These are phyloP conservation scores for Emmelina monodactyla DNA, from an alignment of 2,888 invertebrate species.

Conservation along the genomic window DNA sequence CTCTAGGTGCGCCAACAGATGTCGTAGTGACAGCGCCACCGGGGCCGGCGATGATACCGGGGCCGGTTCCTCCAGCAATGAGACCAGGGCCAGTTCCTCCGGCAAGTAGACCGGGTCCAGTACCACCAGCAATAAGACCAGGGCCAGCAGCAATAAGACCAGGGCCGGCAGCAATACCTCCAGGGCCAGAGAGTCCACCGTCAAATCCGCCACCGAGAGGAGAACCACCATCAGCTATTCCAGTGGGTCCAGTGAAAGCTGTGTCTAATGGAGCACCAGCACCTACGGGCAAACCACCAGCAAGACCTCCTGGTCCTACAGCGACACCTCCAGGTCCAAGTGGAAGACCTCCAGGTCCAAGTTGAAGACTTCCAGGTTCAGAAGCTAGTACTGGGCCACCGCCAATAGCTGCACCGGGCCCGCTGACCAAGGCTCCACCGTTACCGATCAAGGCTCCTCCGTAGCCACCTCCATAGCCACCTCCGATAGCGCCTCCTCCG, in stretches of 20 bases:
- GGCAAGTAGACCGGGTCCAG: constrained; percentile 7
- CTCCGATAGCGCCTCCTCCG: not conserved
- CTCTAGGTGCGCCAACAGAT: constrained; percentile 27
- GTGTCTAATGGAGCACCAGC: constrained; percentile 6
- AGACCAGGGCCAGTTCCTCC: constrained; percentile 10
- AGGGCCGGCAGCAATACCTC: constrained; percentile 3
- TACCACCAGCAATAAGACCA: not conserved
- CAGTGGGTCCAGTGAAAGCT: no score
- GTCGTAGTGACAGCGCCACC: constrained; percentile 12
- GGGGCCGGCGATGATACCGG: constrained; percentile 9
- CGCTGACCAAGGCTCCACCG: not conserved
- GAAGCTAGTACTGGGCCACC: not conserved
- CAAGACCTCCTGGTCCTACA: constrained; percentile 8
- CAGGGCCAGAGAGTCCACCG: constrained; percentile 9
- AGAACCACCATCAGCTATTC: constrained; percentile 11
- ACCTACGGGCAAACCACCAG: no score
- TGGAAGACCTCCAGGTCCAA: constrained; percentile 8
- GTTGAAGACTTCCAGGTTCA: not conserved
- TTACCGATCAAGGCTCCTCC: not conserved
- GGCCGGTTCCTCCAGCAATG: constrained; percentile 11
- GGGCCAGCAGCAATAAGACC: constrained; percentile 12
- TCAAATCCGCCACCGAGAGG: constrained; percentile 9
- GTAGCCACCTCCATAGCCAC: constrained; percentile 9
- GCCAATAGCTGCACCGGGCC: not conserved
- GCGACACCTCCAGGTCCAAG: constrained; percentile 9